phyloP scores from a whole-genome alignment of 2,888 invertebrate genomes.

The Creontiades dilutus region DNA sequence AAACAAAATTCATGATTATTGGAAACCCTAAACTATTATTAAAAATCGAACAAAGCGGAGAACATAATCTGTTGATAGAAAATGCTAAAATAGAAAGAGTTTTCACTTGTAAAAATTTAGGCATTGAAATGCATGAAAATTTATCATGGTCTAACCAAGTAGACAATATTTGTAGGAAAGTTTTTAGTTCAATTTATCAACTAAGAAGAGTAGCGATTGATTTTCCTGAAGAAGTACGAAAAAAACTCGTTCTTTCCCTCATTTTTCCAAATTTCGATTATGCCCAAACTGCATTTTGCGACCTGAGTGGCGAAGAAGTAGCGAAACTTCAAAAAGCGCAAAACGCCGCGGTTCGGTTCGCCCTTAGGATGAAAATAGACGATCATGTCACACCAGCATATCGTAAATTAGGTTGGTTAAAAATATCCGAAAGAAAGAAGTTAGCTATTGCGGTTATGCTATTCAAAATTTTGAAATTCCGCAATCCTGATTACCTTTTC shows the following conservation, averaged over 20 bases:
- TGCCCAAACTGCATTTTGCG: conserved; percentile 26
- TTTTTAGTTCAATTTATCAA: conserved; percentile 25
- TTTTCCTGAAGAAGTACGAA: neutral
- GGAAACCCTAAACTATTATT: neutral
- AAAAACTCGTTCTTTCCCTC: conserved; percentile 28
- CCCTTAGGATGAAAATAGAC: neutral
- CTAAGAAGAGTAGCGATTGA: conserved; percentile 1
- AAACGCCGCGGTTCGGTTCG: conserved; percentile 41
- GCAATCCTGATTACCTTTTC: too few relatives aligned
- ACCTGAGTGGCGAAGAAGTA: neutral
- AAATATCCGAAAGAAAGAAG: conserved; percentile 5
- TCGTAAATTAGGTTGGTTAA: neutral
- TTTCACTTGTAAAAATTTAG: neutral
- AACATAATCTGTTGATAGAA: neutral
- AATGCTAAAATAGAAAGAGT: neutral
- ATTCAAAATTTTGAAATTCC: conserved; percentile 29
- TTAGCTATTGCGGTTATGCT: neutral
- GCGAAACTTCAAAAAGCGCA: conserved; percentile 40
- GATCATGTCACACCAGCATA: conserved; percentile 6
- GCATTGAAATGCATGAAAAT: neutral
- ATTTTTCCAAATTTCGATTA: conserved; percentile 38
- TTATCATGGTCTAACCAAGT: neutral
- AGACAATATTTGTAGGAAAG: neutral
- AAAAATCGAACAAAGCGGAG: neutral
- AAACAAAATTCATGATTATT: neutral